Conservation (phyloP, 2,888 invertebrate genomes). For the Thalpophila matura region DNA sequence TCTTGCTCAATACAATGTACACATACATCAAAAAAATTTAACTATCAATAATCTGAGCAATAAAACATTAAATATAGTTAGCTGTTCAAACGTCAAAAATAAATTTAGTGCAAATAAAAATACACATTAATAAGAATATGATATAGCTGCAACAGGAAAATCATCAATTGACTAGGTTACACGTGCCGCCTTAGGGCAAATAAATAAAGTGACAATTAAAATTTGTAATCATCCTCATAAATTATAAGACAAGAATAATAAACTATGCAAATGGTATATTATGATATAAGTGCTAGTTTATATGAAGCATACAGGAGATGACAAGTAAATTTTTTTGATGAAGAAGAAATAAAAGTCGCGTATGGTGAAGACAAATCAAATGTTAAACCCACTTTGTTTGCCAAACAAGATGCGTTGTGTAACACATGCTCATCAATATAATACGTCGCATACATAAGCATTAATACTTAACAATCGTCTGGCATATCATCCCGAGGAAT, state of each 20-base stretch:
- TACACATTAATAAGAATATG: slow-evolving; percentile 10
- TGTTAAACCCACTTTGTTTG: slow-evolving; percentile 24
- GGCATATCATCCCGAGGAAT: slow-evolving; percentile 84
- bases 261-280: slow-evolving; percentile 17
- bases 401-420: slow-evolving; percentile 46
- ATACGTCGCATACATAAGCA: slow-evolving; percentile 72
- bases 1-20: slow-evolving; percentile 62
- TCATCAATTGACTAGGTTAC: slow-evolving; percentile 10
- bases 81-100: slow-evolving; percentile 3
- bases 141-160: slow-evolving; percentile 31
- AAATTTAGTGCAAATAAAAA: slow-evolving; percentile 6
- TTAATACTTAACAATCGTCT: slow-evolving; percentile 80
- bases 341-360: not conserved
- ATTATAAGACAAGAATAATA: slow-evolving; percentile 11
- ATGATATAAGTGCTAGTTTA: slow-evolving; percentile 9
- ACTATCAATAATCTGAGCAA: not conserved
- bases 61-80: not conserved
- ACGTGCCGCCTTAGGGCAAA: slow-evolving; percentile 7
- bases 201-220: slow-evolving; percentile 28
- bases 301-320: not conserved
- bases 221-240: slow-evolving; percentile 32
- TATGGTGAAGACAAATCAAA: slow-evolving; percentile 17
- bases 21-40: slow-evolving; percentile 21
- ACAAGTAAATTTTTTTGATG: not conserved
- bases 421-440: slow-evolving; percentile 73